A percentile compares a stretch with the other conserved stretches of the same genome.
Evolutionary conservation across 2,113 vertebrate genomes (phyloP).

Genomic region (Dicerorhinus sumatrensis): DNA sequence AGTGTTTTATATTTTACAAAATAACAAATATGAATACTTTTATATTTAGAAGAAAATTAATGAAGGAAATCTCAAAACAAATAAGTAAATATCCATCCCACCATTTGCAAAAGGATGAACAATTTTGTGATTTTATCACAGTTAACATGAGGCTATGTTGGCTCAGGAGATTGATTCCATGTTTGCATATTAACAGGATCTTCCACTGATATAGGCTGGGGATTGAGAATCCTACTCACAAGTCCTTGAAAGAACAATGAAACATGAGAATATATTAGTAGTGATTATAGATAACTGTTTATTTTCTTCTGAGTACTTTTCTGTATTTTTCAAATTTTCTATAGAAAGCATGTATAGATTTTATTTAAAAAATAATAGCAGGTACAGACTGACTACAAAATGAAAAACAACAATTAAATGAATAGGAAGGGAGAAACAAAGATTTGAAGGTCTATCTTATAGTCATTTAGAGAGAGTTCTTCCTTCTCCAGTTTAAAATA

Average conservation of each 20-base stretch:
- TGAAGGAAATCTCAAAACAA: neutral
- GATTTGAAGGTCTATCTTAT: neutral
- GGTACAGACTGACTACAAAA: neutral
- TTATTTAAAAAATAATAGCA: neutral
- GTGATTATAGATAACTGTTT: neutral
- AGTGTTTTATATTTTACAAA: slow-evolving; percentile 31
- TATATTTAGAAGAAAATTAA: neutral
- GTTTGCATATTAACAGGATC: neutral
- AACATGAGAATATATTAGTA: neutral
- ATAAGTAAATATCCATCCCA: neutral
- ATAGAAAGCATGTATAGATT: neutral
- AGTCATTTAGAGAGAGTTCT: neutral
- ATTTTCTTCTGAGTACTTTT: slow-evolving; percentile 14
- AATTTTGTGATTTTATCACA: neutral
- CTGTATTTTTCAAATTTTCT: slow-evolving; percentile 6
- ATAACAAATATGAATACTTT: neutral
- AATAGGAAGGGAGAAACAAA: neutral
- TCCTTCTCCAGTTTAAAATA: neutral
- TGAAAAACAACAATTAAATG: neutral
- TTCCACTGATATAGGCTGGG: neutral
- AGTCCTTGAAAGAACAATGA: neutral
- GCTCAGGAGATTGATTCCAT: neutral
- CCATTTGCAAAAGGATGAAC: neutral
- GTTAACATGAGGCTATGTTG: neutral
- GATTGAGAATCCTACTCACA: neutral